Conservation (phyloP, 2,113 vertebrate genomes). For the Loxodonta africana region DNA sequence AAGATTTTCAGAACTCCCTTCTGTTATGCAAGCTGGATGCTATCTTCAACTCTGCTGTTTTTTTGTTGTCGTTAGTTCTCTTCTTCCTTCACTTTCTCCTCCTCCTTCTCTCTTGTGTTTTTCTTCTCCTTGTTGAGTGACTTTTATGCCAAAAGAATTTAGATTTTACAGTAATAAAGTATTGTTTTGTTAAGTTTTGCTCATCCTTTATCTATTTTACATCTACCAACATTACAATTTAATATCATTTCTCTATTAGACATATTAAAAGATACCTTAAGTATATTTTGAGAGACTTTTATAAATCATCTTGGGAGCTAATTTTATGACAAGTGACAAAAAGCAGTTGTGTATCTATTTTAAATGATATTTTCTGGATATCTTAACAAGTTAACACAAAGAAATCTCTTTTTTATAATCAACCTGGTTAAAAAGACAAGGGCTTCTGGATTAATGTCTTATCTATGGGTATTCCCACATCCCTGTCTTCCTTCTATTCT, state of each 20-base stretch:
- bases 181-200: neutral
- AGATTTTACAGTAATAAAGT: neutral
- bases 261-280: neutral
- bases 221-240: neutral
- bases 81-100: neutral
- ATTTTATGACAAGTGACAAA: slow-evolving; percentile 32
- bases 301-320: neutral
- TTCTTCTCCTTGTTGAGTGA: neutral
- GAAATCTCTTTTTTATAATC: neutral
- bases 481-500: neutral
- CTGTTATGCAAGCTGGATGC: neutral
- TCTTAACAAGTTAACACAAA: neutral
- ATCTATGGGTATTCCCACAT: neutral
- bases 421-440: slow-evolving; percentile 3
- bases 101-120: neutral
- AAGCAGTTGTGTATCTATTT: neutral
- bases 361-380: neutral
- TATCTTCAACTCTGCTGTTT: neutral
- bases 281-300: slow-evolving; percentile 3
- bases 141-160: neutral
- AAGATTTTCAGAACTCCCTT: neutral
- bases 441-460: neutral
- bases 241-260: slow-evolving; percentile 10
- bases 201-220: neutral
- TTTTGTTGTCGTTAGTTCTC: neutral